Percentiles rank a stretch among this genome's conserved stretches.
phyloP scores from a whole-genome alignment of 2,797 vertebrate genomes.

The Oryzias sinensis region DNA sequence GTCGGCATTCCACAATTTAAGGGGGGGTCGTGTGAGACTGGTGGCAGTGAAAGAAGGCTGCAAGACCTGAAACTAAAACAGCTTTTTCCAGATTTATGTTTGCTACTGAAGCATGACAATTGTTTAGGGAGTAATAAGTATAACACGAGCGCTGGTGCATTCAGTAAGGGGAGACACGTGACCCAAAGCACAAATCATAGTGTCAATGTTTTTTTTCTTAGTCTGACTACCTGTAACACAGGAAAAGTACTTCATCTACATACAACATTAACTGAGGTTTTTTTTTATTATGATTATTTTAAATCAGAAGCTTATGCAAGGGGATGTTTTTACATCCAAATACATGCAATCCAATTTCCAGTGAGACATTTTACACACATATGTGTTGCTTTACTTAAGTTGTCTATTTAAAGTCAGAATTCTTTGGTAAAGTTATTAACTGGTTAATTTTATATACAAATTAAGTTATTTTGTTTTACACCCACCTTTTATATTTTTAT shows the following conservation, averaged over 20 bases:
- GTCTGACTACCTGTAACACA: not conserved
- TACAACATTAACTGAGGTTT: too few relatives aligned
- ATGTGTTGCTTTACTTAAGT: too few relatives aligned
- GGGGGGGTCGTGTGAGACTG: constrained; percentile 54
- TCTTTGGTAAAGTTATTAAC: too few relatives aligned
- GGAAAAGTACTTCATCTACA: constrained; percentile 3
- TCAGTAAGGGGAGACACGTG: constrained; percentile 3
- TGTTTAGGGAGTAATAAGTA: constrained; percentile 15
- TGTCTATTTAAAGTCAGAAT: too few relatives aligned
- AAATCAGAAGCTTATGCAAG: too few relatives aligned
- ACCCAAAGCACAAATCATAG: not conserved
- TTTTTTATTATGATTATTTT: too few relatives aligned
- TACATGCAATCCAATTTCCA: too few relatives aligned
- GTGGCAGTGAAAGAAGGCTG: constrained; percentile 42
- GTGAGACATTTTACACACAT: too few relatives aligned
- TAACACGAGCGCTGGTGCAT: constrained; percentile 9
- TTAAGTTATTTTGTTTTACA: too few relatives aligned
- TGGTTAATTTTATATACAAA: too few relatives aligned
- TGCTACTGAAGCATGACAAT: constrained; percentile 13
- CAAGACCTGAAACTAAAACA: constrained; percentile 40
- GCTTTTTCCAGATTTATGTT: constrained; percentile 28
- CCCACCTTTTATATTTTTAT: too few relatives aligned
- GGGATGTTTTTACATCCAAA: too few relatives aligned
- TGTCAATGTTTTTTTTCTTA: constrained; percentile 26
- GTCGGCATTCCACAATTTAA: constrained; percentile 40